phyloP scores from a whole-genome alignment of 2,797 vertebrate genomes.

The Crocidura indochinensis region DNA sequence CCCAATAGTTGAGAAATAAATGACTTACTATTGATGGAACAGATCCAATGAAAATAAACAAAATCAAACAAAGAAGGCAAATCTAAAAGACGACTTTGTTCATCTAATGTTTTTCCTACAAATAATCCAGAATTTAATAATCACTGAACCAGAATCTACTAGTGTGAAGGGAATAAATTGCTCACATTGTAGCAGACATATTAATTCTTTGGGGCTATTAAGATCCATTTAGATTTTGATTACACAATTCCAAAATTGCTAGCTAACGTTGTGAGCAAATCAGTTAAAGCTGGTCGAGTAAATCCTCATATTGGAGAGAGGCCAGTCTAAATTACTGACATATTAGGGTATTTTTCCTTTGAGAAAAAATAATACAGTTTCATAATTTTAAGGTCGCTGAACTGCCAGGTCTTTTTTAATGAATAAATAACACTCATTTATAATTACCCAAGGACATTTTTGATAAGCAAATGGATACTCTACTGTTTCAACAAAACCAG shows the following conservation, averaged over 20 bases:
- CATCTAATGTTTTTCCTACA: constrained; percentile 78
- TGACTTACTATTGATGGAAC: constrained; percentile 36
- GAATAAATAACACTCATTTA: constrained; percentile 76
- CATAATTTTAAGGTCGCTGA: constrained; percentile 76
- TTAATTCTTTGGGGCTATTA: constrained; percentile 81
- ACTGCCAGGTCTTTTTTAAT: constrained; percentile 69
- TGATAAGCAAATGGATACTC: constrained; percentile 64
- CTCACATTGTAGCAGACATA: constrained; percentile 77
- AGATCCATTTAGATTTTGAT: constrained; percentile 83
- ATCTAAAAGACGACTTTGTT: constrained; percentile 80
- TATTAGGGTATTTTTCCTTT: constrained; percentile 51
- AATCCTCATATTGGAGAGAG: constrained; percentile 65
- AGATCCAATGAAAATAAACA: constrained; percentile 77
- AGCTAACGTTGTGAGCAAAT: constrained; percentile 74
- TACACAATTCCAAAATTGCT: constrained; percentile 82
- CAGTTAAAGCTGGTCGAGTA: constrained; percentile 79
- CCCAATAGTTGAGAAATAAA: constrained; percentile 65
- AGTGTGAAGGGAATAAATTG: constrained; percentile 82
- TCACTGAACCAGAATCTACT: constrained; percentile 81
- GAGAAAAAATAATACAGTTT: constrained; percentile 32
- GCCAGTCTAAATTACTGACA: constrained; percentile 80
- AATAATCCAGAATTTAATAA: constrained; percentile 84
- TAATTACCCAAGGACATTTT: constrained; percentile 70
- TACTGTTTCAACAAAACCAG: constrained; percentile 49
- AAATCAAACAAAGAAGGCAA: constrained; percentile 72